Evolutionary conservation across 2,888 invertebrate species (phyloP), one percentile per base, ranked within the genome.

Genomic region (Marasmarcha lunaedactyla): DNA sequence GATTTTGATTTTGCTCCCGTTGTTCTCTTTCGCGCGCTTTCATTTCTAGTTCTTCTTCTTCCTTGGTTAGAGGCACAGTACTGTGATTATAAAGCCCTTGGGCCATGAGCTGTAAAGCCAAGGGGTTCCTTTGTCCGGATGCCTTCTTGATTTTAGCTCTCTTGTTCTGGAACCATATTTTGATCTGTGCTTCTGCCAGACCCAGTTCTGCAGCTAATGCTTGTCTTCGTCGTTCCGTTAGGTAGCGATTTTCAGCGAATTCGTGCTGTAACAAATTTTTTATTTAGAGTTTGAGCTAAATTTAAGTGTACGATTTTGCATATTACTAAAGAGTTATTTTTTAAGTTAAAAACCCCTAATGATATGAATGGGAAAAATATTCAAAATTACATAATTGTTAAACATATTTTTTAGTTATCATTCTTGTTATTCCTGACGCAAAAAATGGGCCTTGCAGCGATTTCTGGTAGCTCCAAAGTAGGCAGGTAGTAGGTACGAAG

Each of bases 121-220:
- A 77, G 0, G 93, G 91, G 71, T 95, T 93, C 59, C 92, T 89
- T 52, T 91, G 90, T 0, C 95, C 94, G 0, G 89, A 89, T 0
- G 94, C 88, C 67, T 97, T 97, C 86, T 98, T 98, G 70, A 97
- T 92, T 83, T 97, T 97, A 46, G 98, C 97, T 11, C 97, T 86
- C 70, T 97, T 97, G 83, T 97, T 97, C 85, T 97, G 95, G 84
- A 96, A 95, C 96, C 95, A 97, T 69, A 97, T 96, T 85, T 97
- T 97, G 66, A 95, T 98, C 79, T 98, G 98, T 0, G 96, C 95
- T 71, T 98, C 98, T 55, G 97, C 96, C 45, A 98, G 85, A 1
- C 94, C 93, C 42, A 98, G 84, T 58, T 97, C 96, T 4, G 90
- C 86, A 11, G 97, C 96, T 46, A 98, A 83, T 49, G 93, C 91